Base-by-base conservation (phyloP, 2,888 invertebrate genomes). In the Argynnis bischoffii region DNA sequence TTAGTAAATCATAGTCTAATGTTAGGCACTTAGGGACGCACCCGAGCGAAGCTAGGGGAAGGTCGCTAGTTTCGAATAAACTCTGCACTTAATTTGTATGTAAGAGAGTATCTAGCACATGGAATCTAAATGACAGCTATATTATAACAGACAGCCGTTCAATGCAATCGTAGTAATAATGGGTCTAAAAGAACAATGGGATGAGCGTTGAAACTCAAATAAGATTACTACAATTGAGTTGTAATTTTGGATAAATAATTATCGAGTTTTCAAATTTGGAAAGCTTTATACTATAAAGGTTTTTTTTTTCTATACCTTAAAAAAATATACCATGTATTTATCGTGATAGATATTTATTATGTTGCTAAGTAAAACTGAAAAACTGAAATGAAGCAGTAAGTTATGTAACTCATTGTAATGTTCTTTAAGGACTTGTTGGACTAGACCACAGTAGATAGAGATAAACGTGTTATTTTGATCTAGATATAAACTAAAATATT, bases 101-200 rank as follows among this genome's bases (percentile, higher is more conserved):
- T 56, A 18, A 63, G 65, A 64, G 54, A 61, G 50, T 57, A 57
- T 61, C 51, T 61, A 51, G 51, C 18, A 51, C 51, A 35, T 15
- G 35, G 61, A 53, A 61, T 61, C 51, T 51, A 61, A 61, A 61
- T 61, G 61, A 61, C 61, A 41, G 47, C 16, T 26, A 31, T 26
- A 48, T 59, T 59, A 59, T 31, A 59, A 59, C 59, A 59, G 59
- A 59, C 31, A 48, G 55, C 41, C 55, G 48, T 57, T 59, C 59
- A 59, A 55, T 66, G 66, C 66, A 60, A 67, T 72, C 69, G 68
- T 67, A 46, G 69, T 74, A 74, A 73, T 73, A 71, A 72, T 69
- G 65, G 65, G 63, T 72, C 69, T 70, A 69, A 41, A 67, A 73
- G 71, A 71, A 76, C 75, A 76, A 76, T 76, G 69, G 73, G 51